Percentiles rank a stretch among this genome's conserved stretches.
Conservation (phyloP, 2,888 invertebrate genomes). For the Lissonota sp. region DNA sequence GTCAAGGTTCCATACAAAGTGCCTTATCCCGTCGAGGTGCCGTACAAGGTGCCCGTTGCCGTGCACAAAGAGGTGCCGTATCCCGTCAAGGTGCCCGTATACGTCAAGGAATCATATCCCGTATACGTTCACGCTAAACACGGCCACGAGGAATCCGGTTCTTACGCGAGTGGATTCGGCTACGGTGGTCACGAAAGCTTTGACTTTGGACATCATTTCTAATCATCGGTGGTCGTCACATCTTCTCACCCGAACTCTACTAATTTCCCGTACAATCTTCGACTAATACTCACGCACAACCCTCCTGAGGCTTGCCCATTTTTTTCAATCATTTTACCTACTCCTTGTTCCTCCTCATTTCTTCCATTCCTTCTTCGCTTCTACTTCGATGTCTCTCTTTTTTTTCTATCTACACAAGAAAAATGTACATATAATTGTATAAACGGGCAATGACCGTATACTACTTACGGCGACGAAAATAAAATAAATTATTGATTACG, state of each 20-base stretch:
- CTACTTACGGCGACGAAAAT: conserved; percentile 36
- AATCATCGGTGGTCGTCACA: not conserved
- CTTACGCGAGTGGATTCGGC: conserved; percentile 67
- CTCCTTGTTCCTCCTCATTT: not conserved
- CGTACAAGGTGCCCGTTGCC: conserved; percentile 72
- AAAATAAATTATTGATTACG: conserved; percentile 60
- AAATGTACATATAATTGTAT: conserved; percentile 56
- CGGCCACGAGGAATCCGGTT: conserved; percentile 65
- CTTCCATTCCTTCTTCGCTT: not conserved
- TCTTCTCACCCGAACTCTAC: not conserved
- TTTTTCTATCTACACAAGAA: conserved; percentile 13
- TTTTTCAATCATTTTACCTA: not conserved
- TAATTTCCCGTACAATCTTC: not conserved
- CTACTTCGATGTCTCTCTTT: conserved; percentile 9
- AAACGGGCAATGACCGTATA: conserved; percentile 19
- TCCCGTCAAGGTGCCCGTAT: conserved; percentile 72
- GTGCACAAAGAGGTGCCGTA: conserved; percentile 74
- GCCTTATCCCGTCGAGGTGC: conserved; percentile 74
- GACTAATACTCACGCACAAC: not conserved
- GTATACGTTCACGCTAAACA: conserved; percentile 72
- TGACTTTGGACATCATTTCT: conserved; percentile 59
- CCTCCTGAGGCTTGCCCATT: not conserved
- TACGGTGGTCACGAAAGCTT: conserved; percentile 68
- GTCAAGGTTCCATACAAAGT: conserved; percentile 75
- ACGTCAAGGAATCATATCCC: conserved; percentile 75